A percentile compares a stretch with the other conserved stretches of the same genome.
Conservation (phyloP, 2,888 invertebrate species). For the Polydesmus complanatus region DNA sequence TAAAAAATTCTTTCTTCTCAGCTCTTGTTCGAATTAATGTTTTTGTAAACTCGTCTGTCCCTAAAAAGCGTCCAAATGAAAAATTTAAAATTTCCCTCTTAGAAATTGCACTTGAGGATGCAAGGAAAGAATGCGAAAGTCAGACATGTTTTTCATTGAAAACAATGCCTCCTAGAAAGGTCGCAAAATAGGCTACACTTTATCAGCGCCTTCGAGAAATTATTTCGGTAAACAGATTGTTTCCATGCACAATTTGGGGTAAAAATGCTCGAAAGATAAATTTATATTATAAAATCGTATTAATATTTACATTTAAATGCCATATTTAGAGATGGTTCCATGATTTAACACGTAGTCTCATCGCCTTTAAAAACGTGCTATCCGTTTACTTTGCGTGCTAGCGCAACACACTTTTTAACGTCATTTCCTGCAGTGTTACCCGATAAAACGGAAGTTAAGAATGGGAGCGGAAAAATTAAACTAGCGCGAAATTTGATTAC, state of each 20-base stretch:
- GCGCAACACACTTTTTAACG: no score
- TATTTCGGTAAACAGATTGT: no score
- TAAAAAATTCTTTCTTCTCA: slow-evolving; percentile 5
- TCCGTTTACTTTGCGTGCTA: no score
- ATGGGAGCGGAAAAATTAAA: no score
- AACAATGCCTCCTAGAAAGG: neutral
- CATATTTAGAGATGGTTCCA: no score
- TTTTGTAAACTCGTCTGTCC: slow-evolving; percentile 7
- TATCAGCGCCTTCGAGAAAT: neutral
- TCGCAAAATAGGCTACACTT: neutral
- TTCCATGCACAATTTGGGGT: no score
- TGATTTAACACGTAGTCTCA: no score
- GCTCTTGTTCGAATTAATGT: neutral
- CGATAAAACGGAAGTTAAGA: no score
- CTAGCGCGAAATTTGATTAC: no score
- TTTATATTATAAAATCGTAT: neutral
- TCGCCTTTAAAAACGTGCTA: no score
- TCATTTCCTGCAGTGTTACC: no score
- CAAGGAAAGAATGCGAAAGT: neutral
- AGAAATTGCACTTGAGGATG: neutral
- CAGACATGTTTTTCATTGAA: neutral
- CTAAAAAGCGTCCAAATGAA: neutral
- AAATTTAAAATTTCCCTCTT: neutral
- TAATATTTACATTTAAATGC: neutral
- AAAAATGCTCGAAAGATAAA: no score